Evolutionary conservation across 2,888 invertebrate genomes (phyloP).

Genomic region (Polydrusus cervinus): DNA sequence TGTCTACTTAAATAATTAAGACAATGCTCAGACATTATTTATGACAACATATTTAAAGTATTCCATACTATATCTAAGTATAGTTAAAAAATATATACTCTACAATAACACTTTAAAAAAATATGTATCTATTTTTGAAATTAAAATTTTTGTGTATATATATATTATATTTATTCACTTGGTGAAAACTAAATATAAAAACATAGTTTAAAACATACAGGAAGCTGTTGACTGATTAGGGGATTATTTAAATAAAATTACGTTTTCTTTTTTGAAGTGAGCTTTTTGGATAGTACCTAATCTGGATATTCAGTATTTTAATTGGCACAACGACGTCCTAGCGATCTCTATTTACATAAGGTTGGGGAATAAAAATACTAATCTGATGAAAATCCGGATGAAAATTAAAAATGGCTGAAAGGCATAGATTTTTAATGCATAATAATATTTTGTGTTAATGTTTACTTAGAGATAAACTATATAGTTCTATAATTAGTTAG

Average conservation of each 20-base stretch:
- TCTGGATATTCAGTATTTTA: no score
- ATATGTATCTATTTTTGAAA: slow-evolving; percentile 12
- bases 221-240: slow-evolving; percentile 24
- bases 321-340: slow-evolving; percentile 5
- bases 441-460: no score
- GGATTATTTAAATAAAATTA: slow-evolving; percentile 3
- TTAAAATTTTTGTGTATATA: slow-evolving; percentile 3
- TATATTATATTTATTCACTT: background rate
- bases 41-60: slow-evolving; percentile 10
- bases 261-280: background rate
- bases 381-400: no score
- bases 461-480: no score
- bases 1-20: background rate
- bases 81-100: background rate
- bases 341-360: no score
- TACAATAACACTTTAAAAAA: background rate
- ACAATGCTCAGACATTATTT: slow-evolving; percentile 9
- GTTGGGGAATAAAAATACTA: no score
- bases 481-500: no score
- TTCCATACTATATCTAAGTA: background rate
- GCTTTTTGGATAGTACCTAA: slow-evolving; percentile 16
- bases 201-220: background rate
- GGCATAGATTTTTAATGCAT: no score
- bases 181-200: no score
- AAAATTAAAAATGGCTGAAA: no score